Percentiles rank a stretch among this genome's conserved stretches.
Conservation (phyloP, 2,113 vertebrate species). For the Rana temporaria region DNA sequence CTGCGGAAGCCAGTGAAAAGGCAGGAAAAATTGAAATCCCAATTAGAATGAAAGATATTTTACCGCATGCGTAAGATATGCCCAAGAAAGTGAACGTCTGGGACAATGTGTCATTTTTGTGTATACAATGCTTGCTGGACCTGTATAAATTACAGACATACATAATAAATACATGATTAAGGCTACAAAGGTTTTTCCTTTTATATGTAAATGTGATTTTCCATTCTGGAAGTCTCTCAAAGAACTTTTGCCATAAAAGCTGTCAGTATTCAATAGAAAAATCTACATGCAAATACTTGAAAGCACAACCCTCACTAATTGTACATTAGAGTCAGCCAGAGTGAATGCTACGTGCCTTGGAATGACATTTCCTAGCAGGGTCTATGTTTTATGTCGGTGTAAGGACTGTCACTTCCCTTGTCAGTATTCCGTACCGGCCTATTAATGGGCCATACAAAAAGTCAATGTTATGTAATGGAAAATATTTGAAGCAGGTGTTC, state of each 20-base stretch:
- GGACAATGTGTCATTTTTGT: background rate
- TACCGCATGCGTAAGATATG: background rate
- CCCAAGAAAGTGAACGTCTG: background rate
- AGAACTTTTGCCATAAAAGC: background rate
- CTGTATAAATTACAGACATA: background rate
- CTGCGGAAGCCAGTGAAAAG: conserved; percentile 82
- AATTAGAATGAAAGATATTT: background rate
- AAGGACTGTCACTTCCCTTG: background rate
- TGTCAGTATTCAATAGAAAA: background rate
- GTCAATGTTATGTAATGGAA: conserved; percentile 1
- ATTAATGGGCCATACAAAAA: conserved; percentile 3
- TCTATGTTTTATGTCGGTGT: conserved; percentile 12
- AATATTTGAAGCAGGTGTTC: background rate
- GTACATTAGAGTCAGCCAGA: conserved; percentile 13
- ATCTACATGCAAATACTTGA: conserved; percentile 38
- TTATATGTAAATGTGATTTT: conserved; percentile 4
- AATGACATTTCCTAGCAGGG: conserved; percentile 31
- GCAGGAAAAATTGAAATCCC: background rate
- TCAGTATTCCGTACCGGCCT: background rate
- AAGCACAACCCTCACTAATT: conserved; percentile 33
- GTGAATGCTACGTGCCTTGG: conserved; percentile 37
- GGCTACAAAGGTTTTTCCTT: background rate
- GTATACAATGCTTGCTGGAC: conserved; percentile 6
- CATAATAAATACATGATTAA: background rate
- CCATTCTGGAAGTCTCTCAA: conserved; percentile 13